A percentile compares a stretch with the other conserved stretches of the same genome.
phyloP scores from a whole-genome alignment of 92 coral and sea anemone genomes.

The Virgularia gustaviana region DNA sequence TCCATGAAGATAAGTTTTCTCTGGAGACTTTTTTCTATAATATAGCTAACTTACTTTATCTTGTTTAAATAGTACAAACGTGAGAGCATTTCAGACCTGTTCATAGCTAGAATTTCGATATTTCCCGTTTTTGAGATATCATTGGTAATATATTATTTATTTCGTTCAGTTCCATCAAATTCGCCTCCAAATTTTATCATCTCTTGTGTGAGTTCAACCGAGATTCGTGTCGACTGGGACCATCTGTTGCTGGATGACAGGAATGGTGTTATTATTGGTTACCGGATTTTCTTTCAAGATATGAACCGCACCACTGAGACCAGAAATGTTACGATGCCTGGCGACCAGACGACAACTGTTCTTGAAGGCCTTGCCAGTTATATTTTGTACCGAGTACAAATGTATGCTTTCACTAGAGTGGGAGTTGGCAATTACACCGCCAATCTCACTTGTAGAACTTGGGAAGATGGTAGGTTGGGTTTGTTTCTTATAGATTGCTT shows the following conservation, averaged over 20 bases:
- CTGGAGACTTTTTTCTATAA: too few relatives aligned
- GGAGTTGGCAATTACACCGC: conserved; percentile 53
- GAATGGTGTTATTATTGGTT: conserved; percentile 54
- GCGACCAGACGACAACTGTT: neutral
- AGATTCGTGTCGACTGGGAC: conserved; percentile 53
- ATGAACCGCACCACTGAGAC: conserved; percentile 6
- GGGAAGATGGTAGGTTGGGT: conserved; percentile 43
- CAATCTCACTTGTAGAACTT: conserved; percentile 39
- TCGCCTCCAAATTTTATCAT: conserved; percentile 49
- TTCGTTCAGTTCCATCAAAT: conserved; percentile 43
- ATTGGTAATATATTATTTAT: neutral
- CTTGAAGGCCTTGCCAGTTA: conserved; percentile 26
- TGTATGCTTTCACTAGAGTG: conserved; percentile 38
- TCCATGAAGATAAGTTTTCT: too few relatives aligned
- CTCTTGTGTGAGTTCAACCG: conserved; percentile 44
- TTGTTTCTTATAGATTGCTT: too few relatives aligned
- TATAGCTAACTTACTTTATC: too few relatives aligned
- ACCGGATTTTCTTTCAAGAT: conserved; percentile 55
- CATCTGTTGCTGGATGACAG: conserved; percentile 43
- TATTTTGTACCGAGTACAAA: conserved; percentile 39
- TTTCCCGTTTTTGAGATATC: neutral
- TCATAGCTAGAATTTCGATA: neutral
- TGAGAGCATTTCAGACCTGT: too few relatives aligned
- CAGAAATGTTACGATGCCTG: conserved; percentile 13
- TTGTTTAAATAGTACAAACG: too few relatives aligned